Evolutionary conservation across 2,113 vertebrate genomes (phyloP), one percentile per base, ranked within the genome.

Genomic region (Agapornis roseicollis): DNA sequence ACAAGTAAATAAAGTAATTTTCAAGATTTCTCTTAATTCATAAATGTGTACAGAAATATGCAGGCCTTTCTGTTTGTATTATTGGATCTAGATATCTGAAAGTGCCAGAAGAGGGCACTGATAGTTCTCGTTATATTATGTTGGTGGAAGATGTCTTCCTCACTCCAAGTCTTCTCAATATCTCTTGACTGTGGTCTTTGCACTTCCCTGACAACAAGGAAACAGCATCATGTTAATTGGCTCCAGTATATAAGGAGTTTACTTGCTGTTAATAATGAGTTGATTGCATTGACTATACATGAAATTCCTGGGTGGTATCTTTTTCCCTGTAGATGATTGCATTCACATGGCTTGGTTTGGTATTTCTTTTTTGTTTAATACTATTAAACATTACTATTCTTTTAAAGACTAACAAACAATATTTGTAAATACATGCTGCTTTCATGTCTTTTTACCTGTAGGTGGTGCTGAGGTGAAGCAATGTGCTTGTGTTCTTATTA

Each of bases 51-150:
- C 29, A 31, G 35, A 58, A 87, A 10, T 39, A 27, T 6, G 63
- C 15, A 2, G 3, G 8, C 19, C 9, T 60, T 65, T 79, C 56
- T 76, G 29, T 13, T 27, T 66, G 2, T 44, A 0, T 24, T 33
- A 58, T 4, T 41, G 13, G 39, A 28, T 58, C 24, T 56, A 25
- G 7, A 37, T 90, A 37, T 44, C 69, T 85, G 25, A 52, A 35
- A 44, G 73, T 65, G 44, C 88, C 93, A 93, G 96, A 94, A 94
- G 94, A 95, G 90, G 93, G 89, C 97, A 94, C 88, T 90, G 85
- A n/a, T 93, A 4, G 28, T 39, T 91, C 23, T 52, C 22, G 11
- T 79, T 50, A n/a, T 6, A 2, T 53, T 17, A 53, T 89, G 8
- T 39, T 58, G 42, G 23, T 6, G 6, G 58, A 13, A 68, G 64